A percentile compares a stretch with the other conserved stretches of the same genome.
phyloP scores from a whole-genome alignment of 1,140 invertebrate genomes.

The Pachypsylla venusta region DNA sequence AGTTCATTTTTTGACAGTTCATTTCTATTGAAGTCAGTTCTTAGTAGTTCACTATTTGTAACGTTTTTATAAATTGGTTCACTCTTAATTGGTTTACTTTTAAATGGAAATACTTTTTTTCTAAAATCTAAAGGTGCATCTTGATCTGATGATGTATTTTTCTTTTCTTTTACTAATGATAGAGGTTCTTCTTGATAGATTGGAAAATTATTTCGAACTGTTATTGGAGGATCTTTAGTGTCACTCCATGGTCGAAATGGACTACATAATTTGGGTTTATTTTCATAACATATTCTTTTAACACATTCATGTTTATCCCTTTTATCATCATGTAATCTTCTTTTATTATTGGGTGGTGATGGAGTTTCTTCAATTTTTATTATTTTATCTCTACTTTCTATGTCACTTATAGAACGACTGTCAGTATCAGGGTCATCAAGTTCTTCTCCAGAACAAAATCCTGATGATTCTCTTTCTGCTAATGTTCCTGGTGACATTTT shows the following conservation, averaged over 20 bases:
- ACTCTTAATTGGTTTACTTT: neutral
- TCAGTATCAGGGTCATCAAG: neutral
- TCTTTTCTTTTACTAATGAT: conserved; percentile 7
- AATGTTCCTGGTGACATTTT: conserved; percentile 2
- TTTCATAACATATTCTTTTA: neutral
- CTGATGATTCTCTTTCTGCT: conserved; percentile 3
- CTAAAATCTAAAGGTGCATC: conserved; percentile 1
- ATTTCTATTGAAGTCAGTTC: no score
- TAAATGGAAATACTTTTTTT: conserved; percentile 2
- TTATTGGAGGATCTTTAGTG: neutral
- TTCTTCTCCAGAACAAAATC: conserved; percentile 4
- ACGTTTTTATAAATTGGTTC: no score
- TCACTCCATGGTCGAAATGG: neutral
- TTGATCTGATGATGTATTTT: neutral
- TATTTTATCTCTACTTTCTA: conserved; percentile 1
- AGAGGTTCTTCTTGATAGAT: conserved; percentile 6
- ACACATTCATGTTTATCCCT: neutral
- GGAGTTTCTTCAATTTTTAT: neutral
- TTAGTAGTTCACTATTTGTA: no score
- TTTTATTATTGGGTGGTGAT: neutral
- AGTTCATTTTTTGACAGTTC: no score
- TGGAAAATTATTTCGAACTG: no score
- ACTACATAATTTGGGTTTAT: neutral
- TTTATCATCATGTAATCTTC: neutral
- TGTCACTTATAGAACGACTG: conserved; percentile 6